These are phyloP conservation scores for Trachelus troglodyta DNA, from an alignment of 2,888 invertebrate genomes.

Conservation along the genomic window DNA sequence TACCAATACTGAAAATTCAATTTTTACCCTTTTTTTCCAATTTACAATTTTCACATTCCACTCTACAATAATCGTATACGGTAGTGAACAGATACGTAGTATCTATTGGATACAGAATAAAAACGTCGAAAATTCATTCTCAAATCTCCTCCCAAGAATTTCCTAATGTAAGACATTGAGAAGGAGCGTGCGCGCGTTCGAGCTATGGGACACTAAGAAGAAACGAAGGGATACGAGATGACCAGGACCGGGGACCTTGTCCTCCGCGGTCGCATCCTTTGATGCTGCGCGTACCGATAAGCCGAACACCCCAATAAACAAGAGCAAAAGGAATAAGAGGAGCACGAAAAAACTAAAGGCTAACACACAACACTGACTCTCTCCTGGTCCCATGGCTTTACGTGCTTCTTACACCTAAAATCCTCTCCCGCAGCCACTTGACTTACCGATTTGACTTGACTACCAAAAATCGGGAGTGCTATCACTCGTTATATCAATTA, in stretches of 20 bases:
- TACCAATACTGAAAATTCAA: background rate
- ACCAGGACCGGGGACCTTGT: conserved; percentile 1
- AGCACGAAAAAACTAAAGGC: conserved; percentile 20
- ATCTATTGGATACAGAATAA: background rate
- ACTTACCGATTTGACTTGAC: background rate
- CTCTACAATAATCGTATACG: background rate
- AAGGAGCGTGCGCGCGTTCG: conserved; percentile 2
- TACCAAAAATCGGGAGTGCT: background rate
- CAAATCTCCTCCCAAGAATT: background rate
- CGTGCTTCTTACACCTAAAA: conserved; percentile 4
- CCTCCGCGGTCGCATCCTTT: conserved; percentile 31
- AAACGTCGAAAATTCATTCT: background rate
- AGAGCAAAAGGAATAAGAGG: conserved; percentile 29
- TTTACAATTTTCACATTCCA: background rate
- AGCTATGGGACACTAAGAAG: conserved; percentile 14
- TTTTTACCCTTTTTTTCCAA: background rate
- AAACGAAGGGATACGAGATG: background rate
- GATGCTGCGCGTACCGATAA: conserved; percentile 37
- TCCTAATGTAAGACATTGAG: background rate
- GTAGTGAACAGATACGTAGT: background rate
- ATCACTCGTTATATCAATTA: conserved; percentile 6
- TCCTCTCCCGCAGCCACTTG: background rate
- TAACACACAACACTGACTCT: conserved; percentile 17
- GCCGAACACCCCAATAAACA: conserved; percentile 30
- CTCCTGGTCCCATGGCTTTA: conserved; percentile 8